Base-by-base conservation (phyloP, 2,888 invertebrate species). In the Platypus cylindrus region DNA sequence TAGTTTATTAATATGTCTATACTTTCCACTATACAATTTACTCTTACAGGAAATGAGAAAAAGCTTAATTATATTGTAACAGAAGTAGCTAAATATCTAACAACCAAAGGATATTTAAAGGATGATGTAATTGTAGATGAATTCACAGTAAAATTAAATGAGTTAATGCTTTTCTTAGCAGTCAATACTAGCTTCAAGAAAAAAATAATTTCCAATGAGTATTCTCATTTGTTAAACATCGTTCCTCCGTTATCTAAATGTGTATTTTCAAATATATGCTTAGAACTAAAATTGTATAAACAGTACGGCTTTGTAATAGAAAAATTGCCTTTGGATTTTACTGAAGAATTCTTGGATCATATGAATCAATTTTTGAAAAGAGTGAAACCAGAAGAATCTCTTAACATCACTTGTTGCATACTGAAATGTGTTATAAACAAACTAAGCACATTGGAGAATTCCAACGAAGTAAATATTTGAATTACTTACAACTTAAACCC, bases 181-280 rank as follows among this genome's bases (percentile, higher is more conserved):
- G 33, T 60, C 24, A 62, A 62, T 40, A 53, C 57, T 5, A 47
- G 51, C 17, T 57, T 54, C 41, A 46, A 50, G 27, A 34, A 28
- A 31, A 37, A 46, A 9, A 27, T 45, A 5, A 36, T 48, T 17
- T 36, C 51, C n/a, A 48, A 54, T 24, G 53, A 55, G 33, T 53
- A 50, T 43, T 30, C 42, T 3, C 58, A 59, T 47, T 44, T 62
- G 25, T 46, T 52, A 9, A 48, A 51, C 30, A 50, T 53, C 30
- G 47, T 52, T 26, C 56, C 58, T 1, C 44, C 44, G 35, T 29
- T 60, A 20, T 58, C 59, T 3, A 54, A 52, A 45, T 59, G 56
- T 41, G 30, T 60, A 8, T 41, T 59, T 17, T 38, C 46, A 1
- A 52, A 51, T 43, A 34, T 56, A n/a, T 45, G 52, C 5, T 42